Conservation (phyloP, 2,113 vertebrate species). For the Ictidomys tridecemlineatus region DNA sequence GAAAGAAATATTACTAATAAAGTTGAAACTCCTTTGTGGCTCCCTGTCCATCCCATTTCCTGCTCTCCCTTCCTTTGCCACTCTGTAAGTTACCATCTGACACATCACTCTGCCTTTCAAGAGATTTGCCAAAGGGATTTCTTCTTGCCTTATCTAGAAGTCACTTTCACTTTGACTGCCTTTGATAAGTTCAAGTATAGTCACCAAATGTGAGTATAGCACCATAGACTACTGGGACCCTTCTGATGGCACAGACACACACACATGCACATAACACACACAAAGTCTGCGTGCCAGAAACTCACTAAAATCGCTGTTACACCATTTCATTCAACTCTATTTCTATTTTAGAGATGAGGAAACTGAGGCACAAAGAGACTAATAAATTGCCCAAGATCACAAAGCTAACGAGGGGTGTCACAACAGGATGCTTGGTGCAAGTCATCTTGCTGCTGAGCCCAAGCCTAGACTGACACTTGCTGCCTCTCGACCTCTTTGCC, state of each 20-base stretch:
- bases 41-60: not conserved
- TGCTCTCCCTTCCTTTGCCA: not conserved
- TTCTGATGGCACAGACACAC: not conserved
- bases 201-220: not conserved
- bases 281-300: not conserved
- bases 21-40: not conserved
- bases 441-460: not conserved
- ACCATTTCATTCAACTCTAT: not conserved
- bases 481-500: not conserved
- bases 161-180: not conserved
- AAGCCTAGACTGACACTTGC: fast-evolving
- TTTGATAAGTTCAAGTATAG: not conserved
- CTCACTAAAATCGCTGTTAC: not conserved
- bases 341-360: not conserved
- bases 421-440: not conserved
- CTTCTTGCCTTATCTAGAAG: conserved; percentile 16
- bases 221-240: not conserved
- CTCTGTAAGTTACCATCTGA: not conserved
- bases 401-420: not conserved
- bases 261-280: fast-evolving
- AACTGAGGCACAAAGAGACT: not conserved
- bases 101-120: not conserved
- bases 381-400: not conserved
- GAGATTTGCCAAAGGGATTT: conserved; percentile 46
- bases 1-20: conserved; percentile 29